Base-by-base conservation (phyloP, 2,888 invertebrate species). In the Azorinus chamasolen region DNA sequence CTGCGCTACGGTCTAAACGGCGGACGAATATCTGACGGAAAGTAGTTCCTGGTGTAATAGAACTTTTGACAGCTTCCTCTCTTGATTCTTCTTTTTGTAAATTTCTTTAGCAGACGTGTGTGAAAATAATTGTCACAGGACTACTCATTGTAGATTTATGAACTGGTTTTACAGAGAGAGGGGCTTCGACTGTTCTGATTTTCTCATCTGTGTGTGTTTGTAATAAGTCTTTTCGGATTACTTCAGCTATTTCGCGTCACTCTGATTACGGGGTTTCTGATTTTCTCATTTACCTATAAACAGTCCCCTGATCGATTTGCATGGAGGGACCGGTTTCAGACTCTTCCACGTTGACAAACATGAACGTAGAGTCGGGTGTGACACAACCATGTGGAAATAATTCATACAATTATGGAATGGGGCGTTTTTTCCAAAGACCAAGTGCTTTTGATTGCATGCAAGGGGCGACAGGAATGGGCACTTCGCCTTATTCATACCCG, bases 401-500 rank as follows among this genome's bases (percentile, higher is more conserved):
- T 41, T 61, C 84, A 16, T 83, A 80, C 61, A 83, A 70, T 68
- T 84, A 84, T 59, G 79, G 77, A 18, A 86, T 87, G 86, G 84
- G 86, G 55, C 84, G 87, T 18, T 87, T 85, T 59, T 83, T 87
- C 46, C 85, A 87, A 59, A 62, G 86, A 61, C 83, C 85, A 6
- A 84, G 83, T 65, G 85, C 87, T 10, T 86, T 87, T 78, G 87
- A 87, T 69, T 87, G 87, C 66, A 86, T 87, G 87, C 87, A 87
- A 65, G 83, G 83, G 32, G 53, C 79, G 51, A 53, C 81, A 14
- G 83, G 85, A 22, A 71, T 85, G 65, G 80, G 83, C 39, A 70
- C 82, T 20, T 62, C 82, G 50, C 84, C 84, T 14, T 78, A 81
- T 59, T 78, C 81, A 1, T 84, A 84, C 58, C 79, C 83, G 14